These are phyloP conservation scores for Darevskia mixta DNA, from an alignment of 2,797 vertebrate genomes.

Conservation along the genomic window DNA sequence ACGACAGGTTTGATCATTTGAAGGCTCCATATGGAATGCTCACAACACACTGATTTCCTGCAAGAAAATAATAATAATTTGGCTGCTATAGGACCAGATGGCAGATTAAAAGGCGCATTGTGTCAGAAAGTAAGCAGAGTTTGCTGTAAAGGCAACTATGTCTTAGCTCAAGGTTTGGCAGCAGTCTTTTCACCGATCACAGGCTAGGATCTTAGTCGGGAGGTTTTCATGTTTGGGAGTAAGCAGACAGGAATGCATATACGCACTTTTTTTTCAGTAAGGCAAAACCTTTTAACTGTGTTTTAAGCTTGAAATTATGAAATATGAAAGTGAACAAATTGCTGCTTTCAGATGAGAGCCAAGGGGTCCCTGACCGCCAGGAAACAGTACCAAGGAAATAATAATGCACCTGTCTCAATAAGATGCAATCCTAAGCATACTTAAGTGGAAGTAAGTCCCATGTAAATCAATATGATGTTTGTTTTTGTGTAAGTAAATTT, in stretches of 20 bases:
- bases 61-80: not conserved
- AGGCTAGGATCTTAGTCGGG: not conserved
- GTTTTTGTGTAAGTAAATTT: not conserved
- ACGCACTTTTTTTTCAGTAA: not conserved
- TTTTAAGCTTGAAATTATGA: not conserved
- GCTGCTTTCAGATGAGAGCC: not conserved
- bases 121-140: not conserved
- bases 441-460: not conserved
- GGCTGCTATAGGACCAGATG: slow-evolving; percentile 13
- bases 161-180: not conserved
- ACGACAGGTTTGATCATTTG: slow-evolving; percentile 31
- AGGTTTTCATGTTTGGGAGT: not conserved
- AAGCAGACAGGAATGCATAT: not conserved
- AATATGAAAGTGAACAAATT: not conserved
- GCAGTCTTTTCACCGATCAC: not conserved
- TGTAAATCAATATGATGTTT: not conserved
- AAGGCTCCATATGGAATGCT: slow-evolving; percentile 4
- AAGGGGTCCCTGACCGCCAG: not conserved
- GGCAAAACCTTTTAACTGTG: not conserved
- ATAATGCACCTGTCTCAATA: not conserved
- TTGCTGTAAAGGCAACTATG: not conserved
- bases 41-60: slow-evolving; percentile 23
- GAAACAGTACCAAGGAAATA: not conserved
- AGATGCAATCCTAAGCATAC: not conserved
- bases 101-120: slow-evolving; percentile 16